Conservation (phyloP, 2,888 invertebrate species). For the Macropis europaea region DNA sequence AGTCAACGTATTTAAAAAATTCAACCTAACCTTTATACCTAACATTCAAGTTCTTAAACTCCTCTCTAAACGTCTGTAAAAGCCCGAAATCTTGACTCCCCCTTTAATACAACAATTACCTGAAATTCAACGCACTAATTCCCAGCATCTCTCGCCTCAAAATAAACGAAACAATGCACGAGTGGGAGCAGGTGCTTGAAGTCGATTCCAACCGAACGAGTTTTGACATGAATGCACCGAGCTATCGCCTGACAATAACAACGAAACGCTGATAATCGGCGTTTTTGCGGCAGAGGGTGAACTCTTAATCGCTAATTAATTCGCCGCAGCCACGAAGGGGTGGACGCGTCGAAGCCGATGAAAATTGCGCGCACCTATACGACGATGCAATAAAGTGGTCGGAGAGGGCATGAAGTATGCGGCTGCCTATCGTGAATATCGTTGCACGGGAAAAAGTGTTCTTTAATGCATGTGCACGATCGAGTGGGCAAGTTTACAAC, state of each 20-base stretch:
- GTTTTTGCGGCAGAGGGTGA: constrained; percentile 6
- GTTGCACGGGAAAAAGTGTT: constrained; percentile 49
- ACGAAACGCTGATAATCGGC: constrained; percentile 50
- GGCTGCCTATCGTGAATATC: constrained; percentile 30
- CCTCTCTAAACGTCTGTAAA: no score
- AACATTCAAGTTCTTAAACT: no score
- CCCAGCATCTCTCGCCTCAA: background rate
- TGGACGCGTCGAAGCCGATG: constrained; percentile 25
- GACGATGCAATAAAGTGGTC: constrained; percentile 57
- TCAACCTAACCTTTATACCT: no score
- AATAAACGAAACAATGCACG: background rate
- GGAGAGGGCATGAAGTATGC: background rate
- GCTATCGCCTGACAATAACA: constrained; percentile 50
- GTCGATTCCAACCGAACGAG: constrained; percentile 9
- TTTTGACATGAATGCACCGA: background rate
- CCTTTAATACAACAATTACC: no score
- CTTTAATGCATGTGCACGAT: constrained; percentile 58
- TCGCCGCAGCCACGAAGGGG: constrained; percentile 10
- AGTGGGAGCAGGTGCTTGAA: background rate
- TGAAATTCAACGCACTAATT: background rate
- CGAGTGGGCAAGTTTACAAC: constrained; percentile 65
- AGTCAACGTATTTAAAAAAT: no score
- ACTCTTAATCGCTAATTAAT: constrained; percentile 54
- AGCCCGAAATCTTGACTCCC: no score
- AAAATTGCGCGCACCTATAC: constrained; percentile 51